phyloP scores from a whole-genome alignment of 2,797 vertebrate species.

The Staurois parvus region DNA sequence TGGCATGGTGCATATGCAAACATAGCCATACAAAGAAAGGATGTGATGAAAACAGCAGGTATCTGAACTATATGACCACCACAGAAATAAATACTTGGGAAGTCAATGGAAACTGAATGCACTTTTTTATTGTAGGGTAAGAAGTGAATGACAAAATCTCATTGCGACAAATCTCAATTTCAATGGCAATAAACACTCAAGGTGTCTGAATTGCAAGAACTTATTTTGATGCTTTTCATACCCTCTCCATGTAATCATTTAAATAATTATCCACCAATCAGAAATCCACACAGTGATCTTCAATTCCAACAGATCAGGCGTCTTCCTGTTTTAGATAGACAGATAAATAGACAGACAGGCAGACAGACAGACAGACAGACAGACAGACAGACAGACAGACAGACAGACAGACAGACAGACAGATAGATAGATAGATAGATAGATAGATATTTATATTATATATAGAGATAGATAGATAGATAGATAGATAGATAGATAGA shows the following conservation, averaged over 20 bases:
- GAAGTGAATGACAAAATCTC: too few species aligned
- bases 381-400: too few species aligned
- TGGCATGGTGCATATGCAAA: conserved; percentile 1
- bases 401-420: too few species aligned
- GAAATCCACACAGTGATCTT: not conserved
- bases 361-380: too few species aligned
- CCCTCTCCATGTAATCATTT: not conserved
- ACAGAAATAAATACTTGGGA: not conserved
- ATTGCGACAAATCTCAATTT: too few species aligned
- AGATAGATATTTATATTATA: too few species aligned
- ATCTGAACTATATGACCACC: not conserved
- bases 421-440: too few species aligned
- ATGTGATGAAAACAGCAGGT: conserved; percentile 16
- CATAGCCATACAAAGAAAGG: not conserved
- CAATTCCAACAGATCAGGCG: too few species aligned
- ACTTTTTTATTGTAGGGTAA: not conserved
- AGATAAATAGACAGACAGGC: too few species aligned
- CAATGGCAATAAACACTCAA: not conserved
- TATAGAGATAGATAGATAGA: too few species aligned
- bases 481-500: too few species aligned
- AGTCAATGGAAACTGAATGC: not conserved
- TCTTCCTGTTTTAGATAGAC: too few species aligned
- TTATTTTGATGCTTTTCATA: not conserved
- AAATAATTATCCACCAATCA: conserved; percentile 16
- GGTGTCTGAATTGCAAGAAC: not conserved